phyloP scores from a whole-genome alignment of 2,113 vertebrate species.

The Natator depressus region DNA sequence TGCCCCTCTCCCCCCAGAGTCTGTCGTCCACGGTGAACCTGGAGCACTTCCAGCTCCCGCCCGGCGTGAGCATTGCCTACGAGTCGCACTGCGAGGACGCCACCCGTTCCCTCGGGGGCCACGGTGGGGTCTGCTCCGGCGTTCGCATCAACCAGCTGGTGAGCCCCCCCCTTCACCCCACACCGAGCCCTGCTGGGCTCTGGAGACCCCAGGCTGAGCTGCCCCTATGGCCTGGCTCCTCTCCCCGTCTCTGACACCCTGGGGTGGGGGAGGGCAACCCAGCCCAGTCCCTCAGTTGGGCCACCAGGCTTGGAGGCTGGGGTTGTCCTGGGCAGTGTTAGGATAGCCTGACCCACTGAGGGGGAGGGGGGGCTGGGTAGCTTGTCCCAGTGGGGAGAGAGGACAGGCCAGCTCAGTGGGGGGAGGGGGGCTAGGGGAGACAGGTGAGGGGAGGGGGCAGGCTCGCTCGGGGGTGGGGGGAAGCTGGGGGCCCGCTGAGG shows the following conservation, averaged over 20 bases:
- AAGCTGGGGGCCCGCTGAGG: too few species aligned
- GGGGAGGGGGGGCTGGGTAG: too few species aligned
- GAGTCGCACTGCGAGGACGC: slow-evolving; percentile 68
- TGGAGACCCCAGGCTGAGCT: too few species aligned
- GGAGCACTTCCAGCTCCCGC: slow-evolving; percentile 74
- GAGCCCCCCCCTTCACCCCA: background rate
- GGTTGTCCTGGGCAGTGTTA: too few species aligned
- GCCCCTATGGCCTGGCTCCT: background rate
- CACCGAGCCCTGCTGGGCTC: background rate
- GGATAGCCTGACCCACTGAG: too few species aligned
- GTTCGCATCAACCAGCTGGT: slow-evolving; percentile 78
- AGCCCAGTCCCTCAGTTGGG: background rate
- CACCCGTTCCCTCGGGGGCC: background rate
- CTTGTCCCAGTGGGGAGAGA: too few species aligned
- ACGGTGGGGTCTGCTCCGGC: slow-evolving; percentile 65
- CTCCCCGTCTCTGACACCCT: too few species aligned
- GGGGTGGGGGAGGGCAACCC: background rate
- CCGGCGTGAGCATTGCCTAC: slow-evolving; percentile 75
- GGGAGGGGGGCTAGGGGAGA: background rate
- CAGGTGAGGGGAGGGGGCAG: background rate
- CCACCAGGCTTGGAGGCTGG: too few species aligned
- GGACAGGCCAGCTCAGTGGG: too few species aligned
- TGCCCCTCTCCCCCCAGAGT: slow-evolving; percentile 60
- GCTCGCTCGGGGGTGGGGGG: too few species aligned
- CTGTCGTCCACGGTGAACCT: slow-evolving; percentile 81